phyloP scores from a whole-genome alignment of 2,888 invertebrate genomes.

The Dendrolimus houi region DNA sequence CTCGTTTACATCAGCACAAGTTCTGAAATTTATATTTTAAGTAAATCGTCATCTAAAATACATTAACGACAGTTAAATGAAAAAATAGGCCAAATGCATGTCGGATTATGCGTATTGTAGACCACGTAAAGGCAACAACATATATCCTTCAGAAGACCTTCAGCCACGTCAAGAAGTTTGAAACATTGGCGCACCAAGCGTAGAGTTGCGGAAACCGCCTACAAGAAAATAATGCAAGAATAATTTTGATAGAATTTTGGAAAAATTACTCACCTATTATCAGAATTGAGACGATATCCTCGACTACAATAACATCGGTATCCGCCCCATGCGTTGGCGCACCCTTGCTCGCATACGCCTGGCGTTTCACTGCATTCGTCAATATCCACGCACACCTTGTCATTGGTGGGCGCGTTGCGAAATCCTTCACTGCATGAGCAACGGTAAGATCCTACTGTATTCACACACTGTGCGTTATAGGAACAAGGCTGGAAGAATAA shows the following conservation, averaged over 20 bases:
- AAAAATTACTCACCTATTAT: constrained; percentile 76
- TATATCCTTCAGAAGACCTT: no score
- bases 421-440: constrained; percentile 62
- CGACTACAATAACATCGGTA: constrained; percentile 92
- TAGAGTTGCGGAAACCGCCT: no score
- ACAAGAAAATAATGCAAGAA: no score
- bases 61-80: no score
- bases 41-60: no score
- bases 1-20: constrained; percentile 87
- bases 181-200: no score
- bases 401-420: constrained; percentile 57
- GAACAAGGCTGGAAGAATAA: constrained; percentile 50
- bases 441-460: constrained; percentile 65
- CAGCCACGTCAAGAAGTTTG: no score
- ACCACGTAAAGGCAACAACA: no score
- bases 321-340: constrained; percentile 93
- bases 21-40: constrained; percentile 44
- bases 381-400: constrained; percentile 78
- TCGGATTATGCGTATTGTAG: no score
- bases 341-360: constrained; percentile 86
- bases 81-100: no score
- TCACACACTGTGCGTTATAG: constrained; percentile 56
- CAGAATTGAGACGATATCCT: constrained; percentile 85
- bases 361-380: constrained; percentile 80
- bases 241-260: no score